Base-by-base conservation (phyloP, 2,113 vertebrate species). In the Lasiurus cinereus region DNA sequence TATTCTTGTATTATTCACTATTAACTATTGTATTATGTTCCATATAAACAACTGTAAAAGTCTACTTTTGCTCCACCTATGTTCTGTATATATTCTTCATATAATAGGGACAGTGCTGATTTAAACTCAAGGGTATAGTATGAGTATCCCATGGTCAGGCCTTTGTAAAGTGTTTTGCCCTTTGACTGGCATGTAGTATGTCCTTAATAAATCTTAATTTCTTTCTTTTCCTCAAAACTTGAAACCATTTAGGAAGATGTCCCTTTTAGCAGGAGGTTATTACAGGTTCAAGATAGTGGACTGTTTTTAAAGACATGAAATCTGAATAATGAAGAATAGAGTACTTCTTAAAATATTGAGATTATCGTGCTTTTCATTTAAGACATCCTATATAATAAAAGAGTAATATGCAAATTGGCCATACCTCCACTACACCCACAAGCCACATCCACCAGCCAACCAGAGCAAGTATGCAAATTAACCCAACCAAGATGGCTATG, bases 331-430 rank as follows among this genome's bases (percentile, higher is more conserved):
- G 24, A 87, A 87, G 27, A 79, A 43, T 80, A 92, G 50, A 86
- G 31, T 52, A 56, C 92, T 7, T 27, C 86, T 66, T 69, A 48
- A 80, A 62, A 48, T 43, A 48, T 10, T 73, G 39, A 50, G 22
- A 67, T 77, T 82, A 56, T 39, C 52, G 84, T 82, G 82, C 62
- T 77, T 93, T 85, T 82, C 16, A 52, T 88, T 67, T 8, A 89
- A 64, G 29, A 66, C 31, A 39, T 18, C 39, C 39, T 39, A 39
- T 39, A 3, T 39, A 39, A 39, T 39, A 39, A 39, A 39, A 39
- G 39, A 39, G 39, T 39, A 39, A 39, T 39, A 39, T 39, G 39
- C 39, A 39, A 39, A 39, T 39, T 39, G 39, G 5, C 39, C 39
- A 5, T 39, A 39, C 39, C 39, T 39, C 39, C 39, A 39, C 39